Evolutionary conservation across 1,140 invertebrate species (phyloP).

Genomic region (Drosophila grimshawi): DNA sequence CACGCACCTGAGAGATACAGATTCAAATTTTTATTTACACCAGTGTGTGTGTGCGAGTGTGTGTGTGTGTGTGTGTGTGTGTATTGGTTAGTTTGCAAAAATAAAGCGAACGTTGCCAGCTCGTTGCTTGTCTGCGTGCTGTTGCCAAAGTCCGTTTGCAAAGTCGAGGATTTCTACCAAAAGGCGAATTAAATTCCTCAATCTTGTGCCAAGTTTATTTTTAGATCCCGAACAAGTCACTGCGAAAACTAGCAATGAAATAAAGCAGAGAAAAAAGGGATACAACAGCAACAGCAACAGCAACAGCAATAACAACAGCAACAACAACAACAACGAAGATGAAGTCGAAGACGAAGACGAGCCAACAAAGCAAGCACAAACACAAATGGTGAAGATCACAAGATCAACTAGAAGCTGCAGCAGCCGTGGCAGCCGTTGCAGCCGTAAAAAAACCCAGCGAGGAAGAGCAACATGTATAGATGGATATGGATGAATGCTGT

Average conservation of each 20-base stretch:
- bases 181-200: constrained; percentile 83
- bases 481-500: constrained; percentile 81
- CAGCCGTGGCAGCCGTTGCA: constrained; percentile 8
- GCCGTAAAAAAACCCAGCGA: constrained; percentile 30
- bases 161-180: constrained; percentile 82
- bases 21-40: constrained; percentile 26
- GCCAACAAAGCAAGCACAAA: constrained; percentile 49
- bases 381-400: constrained; percentile 72
- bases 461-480: constrained; percentile 54
- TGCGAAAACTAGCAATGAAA: constrained; percentile 79
- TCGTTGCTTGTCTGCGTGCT: constrained; percentile 38
- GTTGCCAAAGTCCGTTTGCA: constrained; percentile 79
- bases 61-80: constrained; percentile 15
- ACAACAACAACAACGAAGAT: constrained; percentile 14
- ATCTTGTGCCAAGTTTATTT: constrained; percentile 80
- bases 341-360: constrained; percentile 24
- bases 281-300: constrained; percentile 18
- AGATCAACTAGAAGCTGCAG: constrained; percentile 70
- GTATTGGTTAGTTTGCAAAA: constrained; percentile 2
- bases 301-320: constrained; percentile 15
- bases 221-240: constrained; percentile 61
- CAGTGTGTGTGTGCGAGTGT: background rate
- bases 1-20: constrained; percentile 37
- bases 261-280: constrained; percentile 56
- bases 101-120: constrained; percentile 21